Conservation (phyloP, 2,797 vertebrate genomes). For the Pseudochromis fuscus region DNA sequence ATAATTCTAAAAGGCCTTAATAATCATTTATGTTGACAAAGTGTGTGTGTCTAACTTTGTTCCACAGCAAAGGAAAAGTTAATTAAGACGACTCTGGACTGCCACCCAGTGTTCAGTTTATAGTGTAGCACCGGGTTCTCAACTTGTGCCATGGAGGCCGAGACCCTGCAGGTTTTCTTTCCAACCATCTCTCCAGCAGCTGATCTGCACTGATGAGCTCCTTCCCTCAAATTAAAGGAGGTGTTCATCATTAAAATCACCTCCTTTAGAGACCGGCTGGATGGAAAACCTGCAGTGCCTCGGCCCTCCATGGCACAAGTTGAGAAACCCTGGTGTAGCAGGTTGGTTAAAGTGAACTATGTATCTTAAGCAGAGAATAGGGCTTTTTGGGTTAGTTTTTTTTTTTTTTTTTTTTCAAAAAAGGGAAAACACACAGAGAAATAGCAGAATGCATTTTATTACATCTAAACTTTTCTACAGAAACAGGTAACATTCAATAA, state of each 20-base stretch:
- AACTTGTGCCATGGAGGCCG: no score
- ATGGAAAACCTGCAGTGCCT: no score
- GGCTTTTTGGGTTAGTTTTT: no score
- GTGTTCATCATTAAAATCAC: no score
- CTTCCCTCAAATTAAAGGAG: no score
- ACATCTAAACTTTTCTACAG: constrained; percentile 99
- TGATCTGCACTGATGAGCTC: no score
- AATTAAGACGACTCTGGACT: constrained; percentile 38
- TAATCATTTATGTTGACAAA: not conserved
- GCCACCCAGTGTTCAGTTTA: constrained; percentile 52
- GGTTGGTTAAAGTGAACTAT: not conserved
- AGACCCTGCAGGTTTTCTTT: no score
- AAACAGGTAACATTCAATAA: constrained; percentile 99
- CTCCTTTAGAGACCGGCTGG: no score
- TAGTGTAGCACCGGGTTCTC: not conserved
- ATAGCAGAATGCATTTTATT: constrained; percentile 97
- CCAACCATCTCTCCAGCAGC: no score
- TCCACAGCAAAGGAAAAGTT: not conserved
- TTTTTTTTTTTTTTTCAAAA: not conserved
- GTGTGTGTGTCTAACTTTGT: constrained; percentile 9
- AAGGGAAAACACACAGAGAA: constrained; percentile 36
- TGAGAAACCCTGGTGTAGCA: no score
- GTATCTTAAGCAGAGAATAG: not conserved
- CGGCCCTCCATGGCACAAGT: no score
- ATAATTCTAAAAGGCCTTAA: not conserved